These are phyloP conservation scores for Chrysotoxum bicinctum DNA, from an alignment of 2,888 invertebrate species.

Conservation along the genomic window DNA sequence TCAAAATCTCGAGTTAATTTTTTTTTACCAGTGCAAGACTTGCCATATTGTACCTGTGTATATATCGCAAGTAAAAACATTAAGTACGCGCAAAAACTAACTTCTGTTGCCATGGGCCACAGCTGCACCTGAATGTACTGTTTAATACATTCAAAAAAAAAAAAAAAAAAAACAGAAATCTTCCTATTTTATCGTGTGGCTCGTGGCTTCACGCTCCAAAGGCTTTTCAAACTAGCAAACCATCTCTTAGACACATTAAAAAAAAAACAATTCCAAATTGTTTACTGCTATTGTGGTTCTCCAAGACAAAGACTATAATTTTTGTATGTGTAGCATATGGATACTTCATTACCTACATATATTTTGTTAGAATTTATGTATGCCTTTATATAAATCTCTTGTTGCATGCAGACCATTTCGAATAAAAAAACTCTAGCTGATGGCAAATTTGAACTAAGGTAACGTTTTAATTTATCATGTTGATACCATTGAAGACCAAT, in stretches of 20 bases:
- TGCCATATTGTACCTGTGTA: too few relatives aligned
- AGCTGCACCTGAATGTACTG: slow-evolving; percentile 12
- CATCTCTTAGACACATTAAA: slow-evolving; percentile 72
- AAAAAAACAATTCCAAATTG: slow-evolving; percentile 26
- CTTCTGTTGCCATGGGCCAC: neutral
- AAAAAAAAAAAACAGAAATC: slow-evolving; percentile 33
- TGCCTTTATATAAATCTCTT: neutral
- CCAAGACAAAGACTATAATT: neutral
- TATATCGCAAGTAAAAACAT: neutral
- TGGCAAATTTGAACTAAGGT: neutral
- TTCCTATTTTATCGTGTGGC: slow-evolving; percentile 75
- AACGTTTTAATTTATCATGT: neutral
- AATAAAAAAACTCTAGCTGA: neutral
- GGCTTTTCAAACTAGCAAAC: slow-evolving; percentile 76
- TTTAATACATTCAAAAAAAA: neutral
- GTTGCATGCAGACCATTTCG: neutral
- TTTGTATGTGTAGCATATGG: neutral
- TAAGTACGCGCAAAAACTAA: neutral
- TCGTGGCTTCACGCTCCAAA: slow-evolving; percentile 81
- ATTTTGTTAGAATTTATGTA: neutral
- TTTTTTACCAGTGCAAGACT: too few relatives aligned
- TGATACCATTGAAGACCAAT: neutral
- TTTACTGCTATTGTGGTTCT: slow-evolving; percentile 50
- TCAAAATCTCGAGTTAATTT: too few relatives aligned
- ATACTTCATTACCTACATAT: neutral